Evolutionary conservation across 2,113 vertebrate genomes (phyloP).

Genomic region (Ammospiza nelsoni): DNA sequence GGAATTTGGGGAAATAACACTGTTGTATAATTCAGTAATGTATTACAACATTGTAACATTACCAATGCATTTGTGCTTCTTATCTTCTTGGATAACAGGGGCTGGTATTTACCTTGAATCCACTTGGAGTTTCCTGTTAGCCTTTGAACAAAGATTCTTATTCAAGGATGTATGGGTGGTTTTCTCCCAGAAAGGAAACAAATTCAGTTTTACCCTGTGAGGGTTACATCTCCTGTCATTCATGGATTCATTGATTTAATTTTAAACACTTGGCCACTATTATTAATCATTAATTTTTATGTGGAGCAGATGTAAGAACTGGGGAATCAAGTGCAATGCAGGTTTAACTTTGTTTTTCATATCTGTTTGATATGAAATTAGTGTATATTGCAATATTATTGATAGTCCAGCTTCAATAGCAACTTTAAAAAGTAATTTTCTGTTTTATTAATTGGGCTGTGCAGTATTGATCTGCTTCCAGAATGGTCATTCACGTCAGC

Average conservation of each 20-base stretch:
- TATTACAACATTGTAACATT: background rate
- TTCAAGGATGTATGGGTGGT: background rate
- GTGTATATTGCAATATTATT: background rate
- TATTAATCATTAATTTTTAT: background rate
- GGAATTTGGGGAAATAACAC: slow-evolving; percentile 11
- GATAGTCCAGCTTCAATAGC: background rate
- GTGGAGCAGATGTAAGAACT: background rate
- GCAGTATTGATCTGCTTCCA: background rate
- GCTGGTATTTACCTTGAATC: slow-evolving; percentile 3
- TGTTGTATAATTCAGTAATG: background rate
- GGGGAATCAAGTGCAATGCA: background rate
- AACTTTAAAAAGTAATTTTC: background rate
- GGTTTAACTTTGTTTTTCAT: background rate
- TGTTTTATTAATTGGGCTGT: background rate
- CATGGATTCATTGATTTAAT: background rate
- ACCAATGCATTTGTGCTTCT: background rate
- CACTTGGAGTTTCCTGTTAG: background rate
- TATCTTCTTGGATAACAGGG: background rate
- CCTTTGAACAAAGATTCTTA: background rate
- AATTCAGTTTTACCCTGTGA: background rate
- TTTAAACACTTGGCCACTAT: background rate
- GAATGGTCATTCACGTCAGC: background rate
- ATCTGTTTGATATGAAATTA: background rate
- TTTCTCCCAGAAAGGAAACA: slow-evolving; percentile 12
- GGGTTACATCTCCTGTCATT: background rate